A percentile compares a stretch with the other conserved stretches of the same genome.
These are phyloP conservation scores for Aquatica leii DNA, from an alignment of 2,888 invertebrate species.

Conservation along the genomic window DNA sequence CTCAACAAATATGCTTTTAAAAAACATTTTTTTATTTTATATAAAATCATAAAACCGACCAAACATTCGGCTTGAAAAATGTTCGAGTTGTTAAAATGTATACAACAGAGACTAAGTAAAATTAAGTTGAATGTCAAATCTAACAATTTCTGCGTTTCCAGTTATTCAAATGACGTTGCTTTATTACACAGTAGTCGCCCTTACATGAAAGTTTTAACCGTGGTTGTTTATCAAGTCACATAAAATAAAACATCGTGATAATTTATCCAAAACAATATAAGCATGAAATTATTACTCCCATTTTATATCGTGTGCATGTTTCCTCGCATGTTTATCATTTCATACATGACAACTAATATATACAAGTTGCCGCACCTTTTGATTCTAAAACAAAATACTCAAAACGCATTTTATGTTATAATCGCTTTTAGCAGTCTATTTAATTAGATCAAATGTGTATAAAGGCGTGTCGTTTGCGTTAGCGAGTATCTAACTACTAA, in stretches of 20 bases:
- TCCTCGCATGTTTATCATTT: slow-evolving; percentile 19
- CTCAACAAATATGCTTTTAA: too few relatives aligned
- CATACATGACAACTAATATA: slow-evolving; percentile 21
- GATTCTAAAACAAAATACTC: slow-evolving; percentile 44
- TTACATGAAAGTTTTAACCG: too few relatives aligned
- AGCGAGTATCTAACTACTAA: slow-evolving; percentile 17
- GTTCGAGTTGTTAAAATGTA: too few relatives aligned
- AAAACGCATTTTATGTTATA: slow-evolving; percentile 54
- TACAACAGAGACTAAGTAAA: too few relatives aligned
- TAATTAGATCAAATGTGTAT: slow-evolving; percentile 50
- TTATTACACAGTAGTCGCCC: too few relatives aligned
- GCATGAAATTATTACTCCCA: not conserved
- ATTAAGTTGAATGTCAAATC: too few relatives aligned
- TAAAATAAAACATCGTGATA: not conserved
- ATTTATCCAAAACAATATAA: slow-evolving; percentile 1
- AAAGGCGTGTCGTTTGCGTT: slow-evolving; percentile 28
- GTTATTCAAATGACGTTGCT: too few relatives aligned
- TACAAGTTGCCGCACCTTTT: slow-evolving; percentile 20
- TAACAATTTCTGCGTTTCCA: too few relatives aligned
- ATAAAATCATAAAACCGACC: too few relatives aligned
- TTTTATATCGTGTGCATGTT: slow-evolving; percentile 17
- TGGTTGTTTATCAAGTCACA: too few relatives aligned
- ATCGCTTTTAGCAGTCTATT: slow-evolving; percentile 55
- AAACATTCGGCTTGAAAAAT: too few relatives aligned
- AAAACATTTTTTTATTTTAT: too few relatives aligned